Percentiles rank a stretch among this genome's conserved stretches.
Conservation (phyloP, 2,797 vertebrate species). For the Rhodeus uyekii region DNA sequence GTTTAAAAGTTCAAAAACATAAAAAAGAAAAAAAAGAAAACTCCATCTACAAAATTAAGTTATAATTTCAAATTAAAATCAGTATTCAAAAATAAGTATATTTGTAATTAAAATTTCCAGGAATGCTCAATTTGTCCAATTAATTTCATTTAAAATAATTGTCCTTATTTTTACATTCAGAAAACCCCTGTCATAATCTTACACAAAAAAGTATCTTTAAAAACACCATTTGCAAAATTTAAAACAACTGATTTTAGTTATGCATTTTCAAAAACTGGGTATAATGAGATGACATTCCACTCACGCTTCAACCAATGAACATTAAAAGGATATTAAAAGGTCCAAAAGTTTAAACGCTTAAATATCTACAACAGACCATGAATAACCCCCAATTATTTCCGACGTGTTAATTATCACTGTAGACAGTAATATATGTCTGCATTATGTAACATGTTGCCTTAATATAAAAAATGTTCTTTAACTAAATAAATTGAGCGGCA, state of each 20-base stretch:
- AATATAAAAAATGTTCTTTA: no score
- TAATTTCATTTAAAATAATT: not conserved
- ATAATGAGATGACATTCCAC: not conserved
- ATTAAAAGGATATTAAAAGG: not conserved
- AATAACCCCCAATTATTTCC: not conserved
- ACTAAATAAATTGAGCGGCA: no score
- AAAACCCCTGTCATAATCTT: not conserved
- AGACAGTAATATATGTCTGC: not conserved
- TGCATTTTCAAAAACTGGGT: not conserved
- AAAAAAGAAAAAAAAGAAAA: no score
- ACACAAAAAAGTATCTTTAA: not conserved
- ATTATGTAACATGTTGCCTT: no score
- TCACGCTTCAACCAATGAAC: no score
- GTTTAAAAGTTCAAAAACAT: no score
- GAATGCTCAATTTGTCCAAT: not conserved
- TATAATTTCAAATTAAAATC: no score
- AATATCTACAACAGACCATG: not conserved
- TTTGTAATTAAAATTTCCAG: not conserved
- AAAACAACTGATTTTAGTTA: not conserved
- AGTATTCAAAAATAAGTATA: not conserved
- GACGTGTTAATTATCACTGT: not conserved
- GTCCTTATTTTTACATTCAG: not conserved
- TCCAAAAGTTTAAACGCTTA: not conserved
- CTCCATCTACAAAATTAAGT: no score
- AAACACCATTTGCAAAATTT: not conserved